Base-by-base conservation (phyloP, 35 echinoderm and acorn worm genomes). In the Amphiura filiformis region DNA sequence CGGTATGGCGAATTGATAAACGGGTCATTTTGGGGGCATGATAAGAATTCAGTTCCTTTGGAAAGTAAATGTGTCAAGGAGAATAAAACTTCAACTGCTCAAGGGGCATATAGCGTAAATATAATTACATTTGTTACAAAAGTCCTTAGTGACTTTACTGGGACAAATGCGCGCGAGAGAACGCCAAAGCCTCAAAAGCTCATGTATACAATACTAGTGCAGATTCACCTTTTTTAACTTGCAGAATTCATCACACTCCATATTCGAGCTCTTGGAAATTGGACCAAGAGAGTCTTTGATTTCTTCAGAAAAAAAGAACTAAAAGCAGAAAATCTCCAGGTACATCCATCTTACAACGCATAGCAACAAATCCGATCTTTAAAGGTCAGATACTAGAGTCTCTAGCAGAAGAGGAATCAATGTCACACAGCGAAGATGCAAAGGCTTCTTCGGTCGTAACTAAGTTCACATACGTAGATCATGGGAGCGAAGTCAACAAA, bases 181-280 rank as follows among this genome's bases (percentile, higher is more conserved):
- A n/a, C n/a, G n/a, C n/a, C n/a, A n/a, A n/a, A n/a, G n/a, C n/a
- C n/a, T n/a, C n/a, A n/a, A n/a, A n/a, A n/a, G n/a, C n/a, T n/a
- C n/a, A n/a, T n/a, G n/a, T n/a, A n/a, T n/a, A n/a, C n/a, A n/a
- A n/a, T n/a, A n/a, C n/a, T n/a, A n/a, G n/a, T n/a, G n/a, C n/a
- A n/a, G 80, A 15, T 31, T 84, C 35, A 49, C 78, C 39, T 39
- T 40, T 86, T 75, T 47, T 39, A 47, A 47, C 41, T 47, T 47
- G 26, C 80, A 99, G 96, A 76, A 20, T 94, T 90, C 76, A 78
- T 99, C 30, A 89, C 92, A 1, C 34, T 99, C 0, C 96, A 99
- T 36, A 77, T 99, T 30, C 83, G 96, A 78, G 84, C 90, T 18
- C 56, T 95, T n/a, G 96, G 96, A 30, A 91, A 94, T 40, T 94